Evolutionary conservation across 23 tunicate species (phyloP).

Genomic region (Trididemnum nubilum): DNA sequence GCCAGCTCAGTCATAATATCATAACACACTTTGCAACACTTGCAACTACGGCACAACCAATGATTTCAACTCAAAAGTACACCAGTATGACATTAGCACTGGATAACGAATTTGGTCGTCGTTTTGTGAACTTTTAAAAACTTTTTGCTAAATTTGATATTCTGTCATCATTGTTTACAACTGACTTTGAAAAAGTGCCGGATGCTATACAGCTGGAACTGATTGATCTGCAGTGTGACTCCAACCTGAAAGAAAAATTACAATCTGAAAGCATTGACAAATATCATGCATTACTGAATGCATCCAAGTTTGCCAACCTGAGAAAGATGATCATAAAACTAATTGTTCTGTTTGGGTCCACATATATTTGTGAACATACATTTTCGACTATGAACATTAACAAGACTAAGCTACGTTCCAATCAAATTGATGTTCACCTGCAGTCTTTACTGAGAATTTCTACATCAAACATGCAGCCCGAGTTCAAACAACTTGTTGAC

Average conservation of each 20-base stretch:
- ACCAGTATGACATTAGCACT: slow-evolving; percentile 42
- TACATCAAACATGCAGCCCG: slow-evolving; percentile 71
- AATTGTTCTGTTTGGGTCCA: slow-evolving; percentile 86
- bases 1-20: slow-evolving; percentile 73
- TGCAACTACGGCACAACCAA: slow-evolving; percentile 63
- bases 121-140: slow-evolving; percentile 66
- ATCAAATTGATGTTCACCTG: slow-evolving; percentile 69
- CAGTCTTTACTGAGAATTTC: slow-evolving; percentile 73
- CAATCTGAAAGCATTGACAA: slow-evolving; percentile 73
- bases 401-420: slow-evolving; percentile 68
- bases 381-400: slow-evolving; percentile 72
- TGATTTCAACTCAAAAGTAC: slow-evolving; percentile 80
- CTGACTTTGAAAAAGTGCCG: slow-evolving; percentile 65
- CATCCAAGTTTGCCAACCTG: slow-evolving; percentile 78
- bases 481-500: slow-evolving; percentile 71
- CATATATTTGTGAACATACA: slow-evolving; percentile 82
- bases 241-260: slow-evolving; percentile 57
- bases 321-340: slow-evolving; percentile 81
- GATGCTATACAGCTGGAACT: slow-evolving; percentile 76
- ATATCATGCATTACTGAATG: slow-evolving; percentile 67
- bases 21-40: slow-evolving; percentile 75
- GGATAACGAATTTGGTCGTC: slow-evolving; percentile 80
- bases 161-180: slow-evolving; percentile 72
- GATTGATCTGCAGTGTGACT: slow-evolving; percentile 61
- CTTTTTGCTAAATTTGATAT: slow-evolving; percentile 68